phyloP scores from a whole-genome alignment of 2,888 invertebrate species.

The Achlya flavicornis region DNA sequence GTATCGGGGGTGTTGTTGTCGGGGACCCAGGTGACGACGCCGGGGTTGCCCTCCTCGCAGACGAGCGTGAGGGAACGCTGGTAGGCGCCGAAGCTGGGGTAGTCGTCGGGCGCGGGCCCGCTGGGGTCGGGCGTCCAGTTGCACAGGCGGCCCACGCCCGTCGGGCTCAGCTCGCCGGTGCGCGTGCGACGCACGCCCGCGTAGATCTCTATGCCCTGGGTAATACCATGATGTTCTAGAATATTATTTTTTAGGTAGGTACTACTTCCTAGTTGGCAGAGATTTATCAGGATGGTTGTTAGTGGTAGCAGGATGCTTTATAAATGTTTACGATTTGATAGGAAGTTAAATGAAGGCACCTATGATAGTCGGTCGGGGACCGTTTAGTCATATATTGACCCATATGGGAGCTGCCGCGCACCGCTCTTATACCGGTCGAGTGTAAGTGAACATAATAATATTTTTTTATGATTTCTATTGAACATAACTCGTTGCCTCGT shows the following conservation, averaged over 20 bases:
- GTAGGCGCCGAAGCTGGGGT: conserved; percentile 94
- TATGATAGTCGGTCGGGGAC: no score
- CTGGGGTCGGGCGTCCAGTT: conserved; percentile 92
- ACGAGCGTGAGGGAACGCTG: conserved; percentile 92
- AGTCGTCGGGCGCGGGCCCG: conserved; percentile 90
- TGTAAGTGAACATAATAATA: no score
- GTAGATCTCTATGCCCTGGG: conserved; percentile 89
- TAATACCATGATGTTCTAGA: conserved; percentile 5
- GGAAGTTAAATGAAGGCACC: no score
- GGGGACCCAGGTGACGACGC: conserved; percentile 94
- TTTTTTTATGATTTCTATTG: no score
- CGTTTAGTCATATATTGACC: no score
- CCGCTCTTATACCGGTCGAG: no score
- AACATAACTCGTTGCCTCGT: no score
- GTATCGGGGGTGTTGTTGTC: conserved; percentile 94
- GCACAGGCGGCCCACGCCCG: conserved; percentile 92
- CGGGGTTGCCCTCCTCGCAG: conserved; percentile 93
- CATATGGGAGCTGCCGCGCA: no score
- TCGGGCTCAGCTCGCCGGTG: conserved; percentile 87
- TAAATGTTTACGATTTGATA: no score
- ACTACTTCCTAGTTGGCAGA: no score
- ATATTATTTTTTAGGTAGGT: no score
- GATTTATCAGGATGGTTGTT: no score
- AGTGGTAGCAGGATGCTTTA: not conserved
- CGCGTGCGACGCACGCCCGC: conserved; percentile 90